phyloP scores from a whole-genome alignment of 2,888 invertebrate genomes.

The Nymphalis c-album region DNA sequence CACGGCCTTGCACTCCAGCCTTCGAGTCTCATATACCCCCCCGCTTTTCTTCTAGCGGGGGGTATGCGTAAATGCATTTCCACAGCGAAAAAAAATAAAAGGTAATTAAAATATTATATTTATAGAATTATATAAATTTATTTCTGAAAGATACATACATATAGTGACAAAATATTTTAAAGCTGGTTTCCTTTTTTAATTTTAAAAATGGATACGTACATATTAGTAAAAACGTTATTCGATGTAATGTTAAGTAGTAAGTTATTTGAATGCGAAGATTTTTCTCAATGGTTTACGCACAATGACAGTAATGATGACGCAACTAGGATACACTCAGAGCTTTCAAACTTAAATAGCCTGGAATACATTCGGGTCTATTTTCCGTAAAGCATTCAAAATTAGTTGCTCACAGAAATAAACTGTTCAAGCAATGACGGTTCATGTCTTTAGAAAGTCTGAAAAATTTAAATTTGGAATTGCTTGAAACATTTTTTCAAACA shows the following conservation, averaged over 20 bases:
- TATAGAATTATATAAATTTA: no score
- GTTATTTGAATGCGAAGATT: constrained; percentile 9
- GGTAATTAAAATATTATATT: no score
- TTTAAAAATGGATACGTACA: no score
- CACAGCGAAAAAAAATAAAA: no score
- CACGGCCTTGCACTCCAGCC: no score
- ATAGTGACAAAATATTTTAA: no score
- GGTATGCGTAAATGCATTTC: no score
- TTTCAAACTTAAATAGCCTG: neutral
- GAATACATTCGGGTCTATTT: constrained; percentile 4
- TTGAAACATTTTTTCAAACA: neutral
- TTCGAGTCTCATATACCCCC: no score
- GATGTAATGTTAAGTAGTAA: neutral
- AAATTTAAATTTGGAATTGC: neutral
- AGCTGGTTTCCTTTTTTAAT: no score
- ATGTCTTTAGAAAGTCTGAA: neutral
- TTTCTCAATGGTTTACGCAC: constrained; percentile 13
- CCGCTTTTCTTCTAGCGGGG: no score
- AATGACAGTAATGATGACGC: constrained; percentile 18
- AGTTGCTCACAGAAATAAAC: neutral
- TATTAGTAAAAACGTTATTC: no score
- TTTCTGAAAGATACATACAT: no score
- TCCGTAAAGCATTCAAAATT: neutral
- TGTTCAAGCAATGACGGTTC: neutral
- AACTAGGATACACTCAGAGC: constrained; percentile 16